Base-by-base conservation (phyloP, 2,797 vertebrate genomes). In the Yasuhikotakia modesta region DNA sequence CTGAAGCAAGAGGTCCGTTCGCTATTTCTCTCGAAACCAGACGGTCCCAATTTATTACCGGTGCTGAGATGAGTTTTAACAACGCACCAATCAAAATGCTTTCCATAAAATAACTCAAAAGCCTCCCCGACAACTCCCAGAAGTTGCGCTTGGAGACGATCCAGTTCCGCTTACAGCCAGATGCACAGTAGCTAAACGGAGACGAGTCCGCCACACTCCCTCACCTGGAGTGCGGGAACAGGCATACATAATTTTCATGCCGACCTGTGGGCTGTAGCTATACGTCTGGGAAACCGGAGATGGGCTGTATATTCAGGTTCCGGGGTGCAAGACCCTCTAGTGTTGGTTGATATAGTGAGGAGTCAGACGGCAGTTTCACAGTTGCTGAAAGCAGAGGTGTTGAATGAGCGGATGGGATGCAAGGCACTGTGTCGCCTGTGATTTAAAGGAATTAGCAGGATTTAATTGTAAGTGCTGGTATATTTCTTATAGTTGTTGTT, bases 251-350 rank as follows among this genome's bases (percentile, higher is more conserved):
- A 86, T 79, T 79, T 64, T 68, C 85, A 48, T 80, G 82, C 86
- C 91, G 90, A 90, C 91, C 90, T 90, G 79, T 85, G 46, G 89
- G 82, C 89, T 87, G 87, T 73, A 84, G 83, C 22, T 35, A 19
- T 52, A 76, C 87, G 83, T 86, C 73, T 85, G 52, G 87, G 91
- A 90, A 91, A 92, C 89, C 89, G 88, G 91, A 89, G 87, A 81
- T 80, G 87, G 73, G 78, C 84, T 57, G 50, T 39, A 11, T 75
- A 93, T 93, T 83, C 92, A 88, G 76, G 86, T 89, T 91, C 90
- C 90, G 80, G 92, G 92, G 92, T 86, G 43, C 57, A 78, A 85
- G 71, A 83, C 82, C 24, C 65, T 73, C 48, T 70, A 81, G 61
- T 48, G 83, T 85, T 68, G 71, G 86, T 85, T 88, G 87, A 92